Conservation (phyloP, 2,113 vertebrate species). For the Helogale parvula region DNA sequence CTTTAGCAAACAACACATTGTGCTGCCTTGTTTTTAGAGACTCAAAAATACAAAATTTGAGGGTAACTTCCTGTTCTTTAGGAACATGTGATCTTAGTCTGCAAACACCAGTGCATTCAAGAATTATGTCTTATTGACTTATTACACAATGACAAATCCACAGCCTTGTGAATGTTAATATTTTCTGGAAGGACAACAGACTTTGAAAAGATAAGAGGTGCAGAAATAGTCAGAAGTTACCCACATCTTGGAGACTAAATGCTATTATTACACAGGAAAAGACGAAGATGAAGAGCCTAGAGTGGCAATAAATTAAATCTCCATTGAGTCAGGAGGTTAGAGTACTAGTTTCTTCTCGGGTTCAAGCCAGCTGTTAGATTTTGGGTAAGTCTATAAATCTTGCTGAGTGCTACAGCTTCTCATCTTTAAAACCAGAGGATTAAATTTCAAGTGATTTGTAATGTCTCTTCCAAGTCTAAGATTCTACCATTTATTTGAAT, state of each 20-base stretch:
- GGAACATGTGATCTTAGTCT: slow-evolving; percentile 48
- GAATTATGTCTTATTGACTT: slow-evolving; percentile 34
- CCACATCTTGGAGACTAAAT: neutral
- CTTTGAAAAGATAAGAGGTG: slow-evolving; percentile 24
- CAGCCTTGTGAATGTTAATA: slow-evolving; percentile 5
- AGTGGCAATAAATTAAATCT: neutral
- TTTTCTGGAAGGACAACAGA: slow-evolving; percentile 38
- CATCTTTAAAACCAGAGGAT: neutral
- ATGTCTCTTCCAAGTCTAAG: neutral
- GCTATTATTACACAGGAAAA: neutral
- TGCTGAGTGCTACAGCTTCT: neutral
- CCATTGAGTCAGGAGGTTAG: neutral
- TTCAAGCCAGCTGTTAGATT: neutral
- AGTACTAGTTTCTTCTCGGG: neutral
- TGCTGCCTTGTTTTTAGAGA: slow-evolving; percentile 46
- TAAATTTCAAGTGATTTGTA: neutral
- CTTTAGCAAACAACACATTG: neutral
- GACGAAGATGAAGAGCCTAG: neutral
- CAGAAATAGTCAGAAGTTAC: neutral
- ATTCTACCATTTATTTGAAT: neutral
- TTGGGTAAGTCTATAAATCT: neutral
- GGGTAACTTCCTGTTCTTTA: slow-evolving; percentile 57
- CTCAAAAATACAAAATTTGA: slow-evolving; percentile 11
- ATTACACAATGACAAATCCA: slow-evolving; percentile 53
- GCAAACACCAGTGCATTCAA: slow-evolving; percentile 51